A percentile compares a stretch with the other conserved stretches of the same genome.
Conservation (phyloP, 2,888 invertebrate genomes). For the Lissocephala sabroskyi region DNA sequence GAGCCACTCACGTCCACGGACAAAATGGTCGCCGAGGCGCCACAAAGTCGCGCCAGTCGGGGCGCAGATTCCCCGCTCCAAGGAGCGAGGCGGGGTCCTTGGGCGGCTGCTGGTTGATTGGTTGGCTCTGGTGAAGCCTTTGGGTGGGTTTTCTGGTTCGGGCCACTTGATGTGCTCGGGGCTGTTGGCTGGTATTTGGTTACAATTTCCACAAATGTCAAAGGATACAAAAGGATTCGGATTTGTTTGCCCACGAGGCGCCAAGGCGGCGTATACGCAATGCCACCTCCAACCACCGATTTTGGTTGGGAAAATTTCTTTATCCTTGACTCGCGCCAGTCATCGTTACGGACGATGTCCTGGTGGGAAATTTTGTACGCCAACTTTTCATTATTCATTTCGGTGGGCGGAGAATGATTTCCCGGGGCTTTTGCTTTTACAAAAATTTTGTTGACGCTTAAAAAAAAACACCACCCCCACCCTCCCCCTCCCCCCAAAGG, state of each 20-base stretch:
- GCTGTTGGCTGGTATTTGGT: conserved; percentile 2
- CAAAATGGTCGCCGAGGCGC: conserved; percentile 70
- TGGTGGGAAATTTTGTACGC: too few species aligned
- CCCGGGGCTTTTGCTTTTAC: background rate
- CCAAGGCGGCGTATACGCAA: conserved; percentile 30
- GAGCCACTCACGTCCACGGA: conserved; percentile 48
- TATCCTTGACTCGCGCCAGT: too few species aligned
- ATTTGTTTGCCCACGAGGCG: conserved; percentile 10
- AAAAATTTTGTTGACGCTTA: conserved; percentile 16
- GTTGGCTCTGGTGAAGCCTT: background rate
- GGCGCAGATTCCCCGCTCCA: conserved; percentile 41
- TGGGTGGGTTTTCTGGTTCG: background rate
- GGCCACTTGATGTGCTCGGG: background rate
- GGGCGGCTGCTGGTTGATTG: conserved; percentile 2
- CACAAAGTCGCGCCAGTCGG: conserved; percentile 71
- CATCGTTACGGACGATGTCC: too few species aligned
- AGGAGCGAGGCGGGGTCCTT: conserved; percentile 14
- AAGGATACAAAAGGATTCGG: conserved; percentile 16
- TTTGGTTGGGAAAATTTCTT: too few species aligned
- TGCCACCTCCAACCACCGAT: conserved; percentile 21
- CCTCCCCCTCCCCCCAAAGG: too few species aligned
- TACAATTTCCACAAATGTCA: conserved; percentile 13
- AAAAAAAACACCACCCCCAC: too few species aligned
- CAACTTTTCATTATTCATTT: too few species aligned
- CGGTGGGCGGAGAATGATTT: too few species aligned